Evolutionary conservation across 2,888 invertebrate species (phyloP), one percentile per base, ranked within the genome.

Genomic region (Quadroppia sp.): DNA sequence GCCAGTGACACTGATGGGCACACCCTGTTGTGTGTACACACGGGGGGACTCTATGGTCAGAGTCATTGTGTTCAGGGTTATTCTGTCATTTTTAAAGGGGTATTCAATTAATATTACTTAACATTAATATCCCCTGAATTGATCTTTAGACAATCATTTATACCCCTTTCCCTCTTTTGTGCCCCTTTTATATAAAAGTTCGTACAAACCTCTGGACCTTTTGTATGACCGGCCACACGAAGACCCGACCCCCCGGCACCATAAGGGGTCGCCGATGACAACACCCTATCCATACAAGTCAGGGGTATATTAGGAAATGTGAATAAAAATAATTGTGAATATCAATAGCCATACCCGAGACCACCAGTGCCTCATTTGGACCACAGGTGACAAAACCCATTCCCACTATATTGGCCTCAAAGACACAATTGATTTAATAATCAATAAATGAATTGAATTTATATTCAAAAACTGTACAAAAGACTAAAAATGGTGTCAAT

Each of bases 1-100:
- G 77, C 96, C 96, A 42, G 95, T 96, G 45, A 97, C 96, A 30
- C 95, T 94, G 82, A 97, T 94, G 25, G 96, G 94, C 32, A 97
- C 96, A 73, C 96, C 96, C 84, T 95, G 94, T 80, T 92, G 91
- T 59, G 96, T 96, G 83, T 96, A 96, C 7, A 97, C 96, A 72
- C 92, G 93, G 11, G 94, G 93, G 80, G 94, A 94, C 82, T 95
- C 94, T 73, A 97, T 95, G 83, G 93, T 92, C 72, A 97, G 87
- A 1, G 96, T 97, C 94, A 97, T 96, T 0, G 96, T 96, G 83
- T 96, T 97, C 79, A 97, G 86, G 7, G 94, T 94, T 82, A 97
- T 94, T 82, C 95, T 91, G 81, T 36, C 36, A 36, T 7, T 36
- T 36, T 7, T 7, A 36, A 36, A 36, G 36, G 36, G 36, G 36